Evolutionary conservation across 2,797 vertebrate species (phyloP).

Genomic region (Neosilurus hyrtlii): DNA sequence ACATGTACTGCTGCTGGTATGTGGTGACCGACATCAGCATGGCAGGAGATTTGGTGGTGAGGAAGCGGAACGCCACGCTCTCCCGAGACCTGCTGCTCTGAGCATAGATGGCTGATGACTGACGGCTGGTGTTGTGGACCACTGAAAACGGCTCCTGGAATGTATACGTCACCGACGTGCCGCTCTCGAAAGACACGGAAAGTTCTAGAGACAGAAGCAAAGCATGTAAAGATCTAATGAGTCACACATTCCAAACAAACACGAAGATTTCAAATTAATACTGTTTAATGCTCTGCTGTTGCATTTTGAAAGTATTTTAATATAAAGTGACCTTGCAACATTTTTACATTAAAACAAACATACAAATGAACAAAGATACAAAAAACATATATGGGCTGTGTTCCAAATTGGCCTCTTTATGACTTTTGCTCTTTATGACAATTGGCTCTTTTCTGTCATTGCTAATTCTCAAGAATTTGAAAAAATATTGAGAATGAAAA

Average conservation of each 20-base stretch:
- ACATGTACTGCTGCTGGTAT: constrained; percentile 78
- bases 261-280: not conserved
- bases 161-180: constrained; percentile 77
- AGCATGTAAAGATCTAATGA: not conserved
- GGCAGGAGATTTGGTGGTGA: constrained; percentile 74
- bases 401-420: no score
- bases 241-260: not conserved
- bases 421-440: not conserved
- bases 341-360: not conserved
- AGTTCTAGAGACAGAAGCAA: constrained; percentile 72
- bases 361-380: no score
- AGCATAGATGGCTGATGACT: constrained; percentile 75
- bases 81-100: constrained; percentile 75
- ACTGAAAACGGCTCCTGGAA: constrained; percentile 83
- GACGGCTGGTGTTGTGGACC: constrained; percentile 72
- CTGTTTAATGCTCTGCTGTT: not conserved
- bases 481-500: not conserved
- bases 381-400: no score
- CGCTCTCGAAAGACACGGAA: constrained; percentile 78
- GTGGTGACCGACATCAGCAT: constrained; percentile 78
- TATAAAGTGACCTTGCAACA: not conserved
- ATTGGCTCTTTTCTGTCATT: not conserved
- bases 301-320: not conserved
- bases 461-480: no score
- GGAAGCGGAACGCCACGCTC: constrained; percentile 76